A percentile compares a stretch with the other conserved stretches of the same genome.
phyloP scores from a whole-genome alignment of 1,140 invertebrate species.

The Ips typographus region DNA sequence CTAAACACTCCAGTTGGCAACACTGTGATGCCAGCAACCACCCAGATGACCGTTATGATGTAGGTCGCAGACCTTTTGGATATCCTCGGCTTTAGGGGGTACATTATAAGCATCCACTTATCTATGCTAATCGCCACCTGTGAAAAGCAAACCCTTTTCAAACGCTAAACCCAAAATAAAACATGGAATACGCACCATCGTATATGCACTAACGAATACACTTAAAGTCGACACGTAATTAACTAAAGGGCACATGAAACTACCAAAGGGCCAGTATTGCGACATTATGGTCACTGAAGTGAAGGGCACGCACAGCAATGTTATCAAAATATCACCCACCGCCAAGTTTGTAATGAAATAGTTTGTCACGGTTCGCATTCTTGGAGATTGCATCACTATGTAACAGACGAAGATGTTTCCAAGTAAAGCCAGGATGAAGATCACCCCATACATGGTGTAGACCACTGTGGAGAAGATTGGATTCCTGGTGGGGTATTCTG shows the following conservation, averaged over 20 bases:
- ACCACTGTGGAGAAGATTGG: conserved; percentile 51
- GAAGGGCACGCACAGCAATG: conserved; percentile 84
- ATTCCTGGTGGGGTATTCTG: conserved; percentile 19
- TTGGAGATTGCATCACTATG: conserved; percentile 72
- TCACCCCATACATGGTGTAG: conserved; percentile 71
- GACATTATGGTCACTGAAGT: conserved; percentile 75
- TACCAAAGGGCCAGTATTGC: conserved; percentile 83
- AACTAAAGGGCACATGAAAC: conserved; percentile 72
- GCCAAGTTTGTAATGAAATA: conserved; percentile 86
- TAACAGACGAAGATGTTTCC: conserved; percentile 84
- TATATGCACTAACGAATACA: conserved; percentile 82
- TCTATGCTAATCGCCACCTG: conserved; percentile 79
- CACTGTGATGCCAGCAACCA: conserved; percentile 76
- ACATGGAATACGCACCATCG: conserved; percentile 55
- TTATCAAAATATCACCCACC: conserved; percentile 82
- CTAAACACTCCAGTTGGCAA: conserved; percentile 77
- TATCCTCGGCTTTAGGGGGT: conserved; percentile 78
- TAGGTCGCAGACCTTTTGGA: conserved; percentile 66
- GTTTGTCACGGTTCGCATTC: conserved; percentile 86
- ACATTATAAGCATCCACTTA: conserved; percentile 85
- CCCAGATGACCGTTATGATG: conserved; percentile 76
- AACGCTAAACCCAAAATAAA: not conserved
- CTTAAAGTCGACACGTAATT: conserved; percentile 78
- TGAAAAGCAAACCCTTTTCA: not conserved
- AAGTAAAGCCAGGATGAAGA: conserved; percentile 72